phyloP scores from a whole-genome alignment of 2,113 vertebrate species.

The Corythoichthys haematopterus region DNA sequence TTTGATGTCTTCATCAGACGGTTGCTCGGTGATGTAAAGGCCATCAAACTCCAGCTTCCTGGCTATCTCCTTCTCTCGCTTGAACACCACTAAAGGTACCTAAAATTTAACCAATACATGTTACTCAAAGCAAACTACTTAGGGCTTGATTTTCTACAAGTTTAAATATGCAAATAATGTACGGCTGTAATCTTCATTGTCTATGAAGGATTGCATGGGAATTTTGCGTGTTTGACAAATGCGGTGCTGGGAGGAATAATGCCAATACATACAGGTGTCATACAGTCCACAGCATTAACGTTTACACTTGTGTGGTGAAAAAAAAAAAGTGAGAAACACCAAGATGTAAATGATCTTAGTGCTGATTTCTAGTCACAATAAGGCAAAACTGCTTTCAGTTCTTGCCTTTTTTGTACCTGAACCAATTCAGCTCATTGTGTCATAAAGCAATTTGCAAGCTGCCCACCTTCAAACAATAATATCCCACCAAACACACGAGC shows the following conservation, averaged over 20 bases:
- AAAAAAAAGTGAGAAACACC: background rate
- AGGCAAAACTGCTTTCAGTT: background rate
- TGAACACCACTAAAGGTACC: conserved; percentile 96
- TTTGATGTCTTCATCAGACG: conserved; percentile 96
- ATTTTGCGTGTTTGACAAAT: too few species aligned
- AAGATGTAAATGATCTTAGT: background rate
- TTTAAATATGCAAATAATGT: background rate
- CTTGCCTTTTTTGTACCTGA: background rate
- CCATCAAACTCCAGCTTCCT: conserved; percentile 95
- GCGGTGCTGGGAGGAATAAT: too few species aligned
- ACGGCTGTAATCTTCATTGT: too few species aligned
- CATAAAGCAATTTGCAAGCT: background rate
- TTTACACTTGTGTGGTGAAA: too few species aligned
- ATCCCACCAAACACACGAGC: conserved; percentile 88
- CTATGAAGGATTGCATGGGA: too few species aligned
- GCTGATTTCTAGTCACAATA: background rate
- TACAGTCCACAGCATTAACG: background rate
- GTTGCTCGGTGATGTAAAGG: conserved; percentile 94
- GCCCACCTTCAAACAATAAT: conserved; percentile 89
- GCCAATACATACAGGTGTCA: too few species aligned
- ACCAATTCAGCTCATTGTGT: background rate
- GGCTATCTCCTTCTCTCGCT: conserved; percentile 95
- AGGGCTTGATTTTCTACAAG: background rate
- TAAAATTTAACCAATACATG: conserved; percentile 33
- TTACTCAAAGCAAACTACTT: background rate